Conservation (phyloP, 2,888 invertebrate genomes). For the Oxycera nigricornis region DNA sequence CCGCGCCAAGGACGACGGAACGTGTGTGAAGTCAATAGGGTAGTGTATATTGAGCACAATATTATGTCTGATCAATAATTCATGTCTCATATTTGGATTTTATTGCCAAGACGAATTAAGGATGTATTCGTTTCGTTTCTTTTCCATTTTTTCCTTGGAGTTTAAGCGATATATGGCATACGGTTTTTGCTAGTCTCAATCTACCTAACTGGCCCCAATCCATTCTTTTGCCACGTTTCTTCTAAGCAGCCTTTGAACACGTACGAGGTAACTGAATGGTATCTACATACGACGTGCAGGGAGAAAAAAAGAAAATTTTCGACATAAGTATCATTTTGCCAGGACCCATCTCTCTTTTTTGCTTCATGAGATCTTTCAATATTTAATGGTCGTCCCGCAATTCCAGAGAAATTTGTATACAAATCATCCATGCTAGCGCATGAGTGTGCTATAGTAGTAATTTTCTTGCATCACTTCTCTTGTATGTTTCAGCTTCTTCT, state of each 20-base stretch:
- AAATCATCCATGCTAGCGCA: conserved; percentile 29
- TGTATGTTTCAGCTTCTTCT: not conserved
- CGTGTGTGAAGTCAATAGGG: conserved; percentile 10
- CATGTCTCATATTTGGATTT: conserved; percentile 39
- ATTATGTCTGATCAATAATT: conserved; percentile 38
- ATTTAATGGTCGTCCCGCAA: conserved; percentile 42
- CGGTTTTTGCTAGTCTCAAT: no score
- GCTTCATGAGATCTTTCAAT: conserved; percentile 40
- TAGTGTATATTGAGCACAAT: not conserved
- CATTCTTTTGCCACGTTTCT: no score
- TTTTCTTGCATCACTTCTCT: not conserved
- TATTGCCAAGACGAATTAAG: conserved; percentile 40
- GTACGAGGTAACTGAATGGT: not conserved
- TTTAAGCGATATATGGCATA: no score
- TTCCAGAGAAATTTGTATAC: conserved; percentile 44
- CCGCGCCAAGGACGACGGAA: not conserved
- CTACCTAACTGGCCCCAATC: no score
- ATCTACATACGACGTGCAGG: not conserved
- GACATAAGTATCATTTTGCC: conserved; percentile 5
- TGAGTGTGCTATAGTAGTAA: conserved; percentile 10
- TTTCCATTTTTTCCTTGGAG: not conserved
- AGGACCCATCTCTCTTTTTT: not conserved
- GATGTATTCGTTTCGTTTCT: conserved; percentile 32
- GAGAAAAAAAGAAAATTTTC: not conserved
- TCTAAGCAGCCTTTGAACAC: not conserved